Evolutionary conservation across 2,888 invertebrate genomes (phyloP).

Genomic region (Ophraella communa): DNA sequence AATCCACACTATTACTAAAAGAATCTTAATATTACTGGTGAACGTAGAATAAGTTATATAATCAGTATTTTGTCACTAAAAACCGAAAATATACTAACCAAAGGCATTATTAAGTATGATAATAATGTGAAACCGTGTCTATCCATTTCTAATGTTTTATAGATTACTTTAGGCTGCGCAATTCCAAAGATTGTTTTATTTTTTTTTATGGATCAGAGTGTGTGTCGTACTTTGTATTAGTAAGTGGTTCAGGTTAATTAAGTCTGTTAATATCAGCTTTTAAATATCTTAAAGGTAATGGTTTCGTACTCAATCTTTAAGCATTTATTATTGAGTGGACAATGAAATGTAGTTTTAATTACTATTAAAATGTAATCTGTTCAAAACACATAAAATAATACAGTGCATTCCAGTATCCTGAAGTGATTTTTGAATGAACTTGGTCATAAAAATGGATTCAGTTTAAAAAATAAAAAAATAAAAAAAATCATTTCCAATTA

Average conservation of each 20-base stretch:
- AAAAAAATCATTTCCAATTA: too few relatives aligned
- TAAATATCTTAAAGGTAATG: background rate
- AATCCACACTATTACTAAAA: too few relatives aligned
- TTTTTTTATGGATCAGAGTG: constrained; percentile 1
- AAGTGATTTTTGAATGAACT: too few relatives aligned
- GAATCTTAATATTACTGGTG: too few relatives aligned
- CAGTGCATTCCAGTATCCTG: background rate
- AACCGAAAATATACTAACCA: too few relatives aligned
- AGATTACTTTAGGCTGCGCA: background rate
- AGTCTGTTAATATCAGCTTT: background rate
- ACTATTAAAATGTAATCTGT: too few relatives aligned
- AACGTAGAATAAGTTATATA: too few relatives aligned
- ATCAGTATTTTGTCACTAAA: too few relatives aligned
- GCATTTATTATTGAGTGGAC: background rate
- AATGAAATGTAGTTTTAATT: too few relatives aligned
- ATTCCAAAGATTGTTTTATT: constrained; percentile 8
- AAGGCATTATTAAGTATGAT: too few relatives aligned
- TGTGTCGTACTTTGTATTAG: background rate
- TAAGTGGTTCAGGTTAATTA: background rate
- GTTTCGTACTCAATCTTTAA: background rate
- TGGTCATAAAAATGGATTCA: too few relatives aligned
- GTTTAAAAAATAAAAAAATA: too few relatives aligned
- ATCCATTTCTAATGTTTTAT: background rate
- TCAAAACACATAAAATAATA: background rate
- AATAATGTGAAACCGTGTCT: background rate